Base-by-base conservation (phyloP, 2,888 invertebrate species). In the Napeogenes inachia region DNA sequence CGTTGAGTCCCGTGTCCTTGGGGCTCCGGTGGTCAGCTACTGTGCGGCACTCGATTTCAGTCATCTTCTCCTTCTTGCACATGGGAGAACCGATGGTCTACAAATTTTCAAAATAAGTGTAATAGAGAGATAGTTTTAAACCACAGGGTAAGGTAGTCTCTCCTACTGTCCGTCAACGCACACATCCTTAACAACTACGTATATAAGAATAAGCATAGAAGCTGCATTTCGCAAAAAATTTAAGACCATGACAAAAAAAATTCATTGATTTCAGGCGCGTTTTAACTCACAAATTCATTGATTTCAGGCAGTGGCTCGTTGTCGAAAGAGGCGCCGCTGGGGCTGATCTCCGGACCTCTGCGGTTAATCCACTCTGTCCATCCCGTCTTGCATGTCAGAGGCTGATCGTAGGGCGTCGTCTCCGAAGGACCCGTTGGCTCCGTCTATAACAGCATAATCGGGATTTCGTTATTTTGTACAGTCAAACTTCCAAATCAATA, bases 351-450 rank as follows among this genome's bases (percentile, higher is more conserved):
- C 0, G 91, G 89, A 2, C 80, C 75, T 64, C 92, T 91, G 56
- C 92, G 90, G 81, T 94, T 96, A 68, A 95, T 87, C 97, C 97
- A 97, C 13, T 90, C 81, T 0, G 95, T 94, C 96, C 97, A 97
- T 0, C 97, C 97, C 3, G 91, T 80, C 54, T 89, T 84, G 73
- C 97, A 96, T 65, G 80, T 79, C 45, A 87, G 74, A 0, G 86
- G 79, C 62, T 84, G 80, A 63, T 81, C 86, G 75, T 75, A 81
- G 50, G 75, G 90, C 64, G 71, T 84, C 66, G 75, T 80, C 45
- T 71, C 80, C 38, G 70, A 79, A 4, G 63, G 71, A 56, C 45
- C 63, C 2, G 69, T 63, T 21, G 60, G 53, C 8, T 56, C 62
- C n/a, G 64, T 59, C 12, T 54, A 55, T 61, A 42, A 10, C 62